Percentiles rank a stretch among this genome's conserved stretches.
Evolutionary conservation across 2,888 invertebrate species (phyloP).

Genomic region (Habroteleia sp.): DNA sequence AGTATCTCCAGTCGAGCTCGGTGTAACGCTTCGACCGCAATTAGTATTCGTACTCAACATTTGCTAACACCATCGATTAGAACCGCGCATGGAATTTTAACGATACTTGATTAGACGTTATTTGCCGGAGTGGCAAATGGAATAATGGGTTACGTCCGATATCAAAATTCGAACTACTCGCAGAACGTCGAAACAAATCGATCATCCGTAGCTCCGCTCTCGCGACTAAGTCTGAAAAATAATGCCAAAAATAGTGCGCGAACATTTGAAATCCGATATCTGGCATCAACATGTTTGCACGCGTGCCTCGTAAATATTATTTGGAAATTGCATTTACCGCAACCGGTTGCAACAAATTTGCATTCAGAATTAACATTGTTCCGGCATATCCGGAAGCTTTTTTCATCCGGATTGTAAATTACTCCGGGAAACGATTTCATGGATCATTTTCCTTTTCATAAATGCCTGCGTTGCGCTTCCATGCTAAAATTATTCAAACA

Average conservation of each 20-base stretch:
- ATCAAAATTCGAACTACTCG: conserved; percentile 36
- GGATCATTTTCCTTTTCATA: conserved; percentile 41
- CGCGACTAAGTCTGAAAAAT: conserved; percentile 10
- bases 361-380: conserved; percentile 50
- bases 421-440: conserved; percentile 43
- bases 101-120: conserved; percentile 50
- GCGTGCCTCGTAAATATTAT: conserved; percentile 53
- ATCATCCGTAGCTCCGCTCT: conserved; percentile 23
- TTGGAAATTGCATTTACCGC: conserved; percentile 46
- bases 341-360: conserved; percentile 47
- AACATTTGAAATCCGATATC: conserved; percentile 55
- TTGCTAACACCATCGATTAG: conserved; percentile 44
- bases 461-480: conserved; percentile 8
- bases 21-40: conserved; percentile 17
- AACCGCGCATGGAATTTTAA: conserved; percentile 50
- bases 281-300: conserved; percentile 43
- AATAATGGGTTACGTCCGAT: conserved; percentile 40
- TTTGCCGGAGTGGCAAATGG: conserved; percentile 44
- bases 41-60: conserved; percentile 42
- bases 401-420: conserved; percentile 47
- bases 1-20: not conserved
- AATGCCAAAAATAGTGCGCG: not conserved
- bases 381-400: conserved; percentile 35
- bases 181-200: conserved; percentile 30
- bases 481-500: conserved; percentile 26